Percentiles rank a stretch among this genome's conserved stretches.
These are phyloP conservation scores for Tolypeutes matacus DNA, from an alignment of 2,797 vertebrate species.

Conservation along the genomic window DNA sequence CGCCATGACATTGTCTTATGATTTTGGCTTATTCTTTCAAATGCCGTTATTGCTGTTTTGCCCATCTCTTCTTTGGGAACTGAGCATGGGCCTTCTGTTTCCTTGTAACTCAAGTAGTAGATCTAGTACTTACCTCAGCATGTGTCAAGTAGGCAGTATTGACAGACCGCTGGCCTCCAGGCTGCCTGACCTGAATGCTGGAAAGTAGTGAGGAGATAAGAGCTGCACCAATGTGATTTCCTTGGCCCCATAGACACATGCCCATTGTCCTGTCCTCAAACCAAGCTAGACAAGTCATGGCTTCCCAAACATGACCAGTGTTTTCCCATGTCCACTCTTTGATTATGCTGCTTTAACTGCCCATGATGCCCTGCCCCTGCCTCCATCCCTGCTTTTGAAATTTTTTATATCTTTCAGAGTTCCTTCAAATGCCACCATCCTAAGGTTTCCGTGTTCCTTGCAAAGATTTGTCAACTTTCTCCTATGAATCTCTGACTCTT, in stretches of 20 bases:
- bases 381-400: neutral
- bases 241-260: neutral
- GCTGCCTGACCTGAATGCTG: too few relatives aligned
- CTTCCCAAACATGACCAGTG: accelerated
- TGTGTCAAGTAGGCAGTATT: neutral
- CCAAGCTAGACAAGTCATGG: neutral
- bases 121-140: neutral
- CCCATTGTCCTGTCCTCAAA: too few relatives aligned
- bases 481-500: neutral
- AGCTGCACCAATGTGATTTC: neutral
- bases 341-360: neutral
- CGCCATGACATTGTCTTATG: neutral
- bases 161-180: neutral
- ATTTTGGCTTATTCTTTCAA: constrained; percentile 2
- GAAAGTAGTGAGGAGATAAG: neutral
- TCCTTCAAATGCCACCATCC: neutral
- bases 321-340: accelerated
- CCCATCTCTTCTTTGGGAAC: neutral
- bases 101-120: neutral
- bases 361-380: neutral
- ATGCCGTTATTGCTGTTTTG: neutral
- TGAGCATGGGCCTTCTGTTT: neutral
- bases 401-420: neutral
- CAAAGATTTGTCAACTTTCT: neutral
- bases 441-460: neutral